Evolutionary conservation across 2,113 vertebrate genomes (phyloP).

Genomic region (Labrus mixtus): DNA sequence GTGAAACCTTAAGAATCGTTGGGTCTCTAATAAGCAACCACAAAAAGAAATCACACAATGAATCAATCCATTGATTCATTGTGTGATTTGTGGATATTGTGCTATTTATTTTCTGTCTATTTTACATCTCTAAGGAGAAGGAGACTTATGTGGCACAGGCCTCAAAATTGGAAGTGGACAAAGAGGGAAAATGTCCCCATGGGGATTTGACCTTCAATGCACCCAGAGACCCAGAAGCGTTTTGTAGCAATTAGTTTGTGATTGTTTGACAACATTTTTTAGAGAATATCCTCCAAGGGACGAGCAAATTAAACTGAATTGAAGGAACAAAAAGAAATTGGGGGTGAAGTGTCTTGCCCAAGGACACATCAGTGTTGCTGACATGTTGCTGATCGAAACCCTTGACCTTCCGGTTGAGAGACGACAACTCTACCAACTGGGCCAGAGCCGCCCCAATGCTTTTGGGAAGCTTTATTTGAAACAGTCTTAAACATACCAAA

Average conservation of each 20-base stretch:
- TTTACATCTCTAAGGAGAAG: not conserved
- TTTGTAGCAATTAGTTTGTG: not conserved
- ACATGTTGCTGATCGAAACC: too few relatives aligned
- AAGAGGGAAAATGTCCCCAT: not conserved
- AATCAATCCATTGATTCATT: slow-evolving; percentile 28
- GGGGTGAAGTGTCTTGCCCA: too few relatives aligned
- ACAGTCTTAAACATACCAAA: too few relatives aligned
- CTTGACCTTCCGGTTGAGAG: too few relatives aligned
- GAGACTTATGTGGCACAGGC: not conserved
- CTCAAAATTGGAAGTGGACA: not conserved
- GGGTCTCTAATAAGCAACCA: not conserved
- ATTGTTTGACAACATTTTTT: not conserved
- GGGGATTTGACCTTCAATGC: not conserved
- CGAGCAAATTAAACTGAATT: too few relatives aligned
- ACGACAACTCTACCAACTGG: too few relatives aligned
- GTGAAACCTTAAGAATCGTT: slow-evolving; percentile 11
- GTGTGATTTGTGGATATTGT: slow-evolving; percentile 32
- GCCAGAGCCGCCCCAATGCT: too few relatives aligned
- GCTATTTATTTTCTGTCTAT: slow-evolving; percentile 40
- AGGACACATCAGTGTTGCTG: too few relatives aligned
- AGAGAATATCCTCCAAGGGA: too few relatives aligned
- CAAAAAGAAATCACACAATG: not conserved
- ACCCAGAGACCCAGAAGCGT: not conserved
- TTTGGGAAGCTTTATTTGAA: too few relatives aligned
- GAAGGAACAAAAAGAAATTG: too few relatives aligned